Evolutionary conservation across 64 coral and sea anemone species (phyloP).

Genomic region (Anthopleura sola): DNA sequence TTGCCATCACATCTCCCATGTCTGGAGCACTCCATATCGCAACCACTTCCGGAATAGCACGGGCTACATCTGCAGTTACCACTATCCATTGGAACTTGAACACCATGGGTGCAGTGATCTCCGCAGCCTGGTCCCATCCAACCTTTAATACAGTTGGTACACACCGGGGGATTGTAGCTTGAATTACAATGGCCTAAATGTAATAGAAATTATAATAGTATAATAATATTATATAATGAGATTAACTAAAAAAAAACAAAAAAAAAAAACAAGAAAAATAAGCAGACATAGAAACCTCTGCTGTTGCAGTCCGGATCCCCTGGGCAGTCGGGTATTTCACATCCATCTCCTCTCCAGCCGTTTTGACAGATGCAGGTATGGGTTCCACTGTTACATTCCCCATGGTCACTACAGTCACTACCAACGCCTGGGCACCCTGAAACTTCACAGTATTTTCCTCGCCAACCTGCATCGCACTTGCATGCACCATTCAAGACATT

Average conservation of each 20-base stretch:
- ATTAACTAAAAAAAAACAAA: no score
- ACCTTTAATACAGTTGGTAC: conserved; percentile 76
- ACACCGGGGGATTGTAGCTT: conserved; percentile 59
- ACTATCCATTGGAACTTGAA: conserved; percentile 88
- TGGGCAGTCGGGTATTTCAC: conserved; percentile 82
- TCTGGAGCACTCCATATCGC: conserved; percentile 71
- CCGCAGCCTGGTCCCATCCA: conserved; percentile 91
- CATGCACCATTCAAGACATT: conserved; percentile 52
- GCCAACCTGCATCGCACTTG: conserved; percentile 71
- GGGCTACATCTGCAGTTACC: conserved; percentile 77
- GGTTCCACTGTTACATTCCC: conserved; percentile 84
- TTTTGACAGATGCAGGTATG: conserved; percentile 78
- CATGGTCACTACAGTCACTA: conserved; percentile 74
- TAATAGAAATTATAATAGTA: neutral
- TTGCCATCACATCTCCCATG: conserved; percentile 59
- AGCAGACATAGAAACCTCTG: conserved; percentile 21
- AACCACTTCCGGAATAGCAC: conserved; percentile 86
- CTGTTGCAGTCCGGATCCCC: conserved; percentile 77
- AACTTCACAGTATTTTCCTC: conserved; percentile 81
- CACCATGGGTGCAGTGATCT: conserved; percentile 73
- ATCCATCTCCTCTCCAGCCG: conserved; percentile 90
- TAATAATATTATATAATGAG: no score
- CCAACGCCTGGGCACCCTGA: conserved; percentile 81
- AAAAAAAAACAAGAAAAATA: no score
- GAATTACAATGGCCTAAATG: conserved; percentile 66